phyloP scores from a whole-genome alignment of 2,888 invertebrate species.

The Abscondita cerata region DNA sequence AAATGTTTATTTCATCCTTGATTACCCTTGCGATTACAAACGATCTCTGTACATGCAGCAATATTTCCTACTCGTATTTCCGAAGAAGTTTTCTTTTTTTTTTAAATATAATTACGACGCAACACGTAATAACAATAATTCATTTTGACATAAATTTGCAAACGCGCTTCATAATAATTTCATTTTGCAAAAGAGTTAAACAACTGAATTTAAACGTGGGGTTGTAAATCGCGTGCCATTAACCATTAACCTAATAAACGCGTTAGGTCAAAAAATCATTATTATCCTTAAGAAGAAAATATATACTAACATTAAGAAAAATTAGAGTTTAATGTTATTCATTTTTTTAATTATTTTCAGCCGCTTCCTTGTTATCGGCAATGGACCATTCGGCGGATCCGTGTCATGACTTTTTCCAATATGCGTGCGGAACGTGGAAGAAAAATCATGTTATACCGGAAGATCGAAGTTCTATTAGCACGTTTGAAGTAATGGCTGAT shows the following conservation, averaged over 20 bases:
- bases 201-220: conserved; percentile 1
- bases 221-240: conserved; percentile 1
- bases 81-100: too few species aligned
- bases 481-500: conserved; percentile 85
- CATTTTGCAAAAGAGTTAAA: neutral
- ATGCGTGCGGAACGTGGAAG: conserved; percentile 89
- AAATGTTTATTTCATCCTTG: too few species aligned
- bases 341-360: conserved; percentile 58
- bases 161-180: neutral
- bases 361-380: conserved; percentile 78
- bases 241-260: conserved; percentile 3
- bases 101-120: too few species aligned
- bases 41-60: too few species aligned
- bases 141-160: too few species aligned
- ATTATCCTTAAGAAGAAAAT: too few species aligned
- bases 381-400: conserved; percentile 82
- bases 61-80: too few species aligned
- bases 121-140: too few species aligned
- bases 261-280: too few species aligned
- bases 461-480: conserved; percentile 82
- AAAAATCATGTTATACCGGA: conserved; percentile 85
- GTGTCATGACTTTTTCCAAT: conserved; percentile 85
- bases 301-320: neutral
- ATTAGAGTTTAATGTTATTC: too few species aligned
- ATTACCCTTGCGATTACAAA: too few species aligned